Evolutionary conservation across 1,140 invertebrate genomes (phyloP).

Genomic region (Solen grandis): DNA sequence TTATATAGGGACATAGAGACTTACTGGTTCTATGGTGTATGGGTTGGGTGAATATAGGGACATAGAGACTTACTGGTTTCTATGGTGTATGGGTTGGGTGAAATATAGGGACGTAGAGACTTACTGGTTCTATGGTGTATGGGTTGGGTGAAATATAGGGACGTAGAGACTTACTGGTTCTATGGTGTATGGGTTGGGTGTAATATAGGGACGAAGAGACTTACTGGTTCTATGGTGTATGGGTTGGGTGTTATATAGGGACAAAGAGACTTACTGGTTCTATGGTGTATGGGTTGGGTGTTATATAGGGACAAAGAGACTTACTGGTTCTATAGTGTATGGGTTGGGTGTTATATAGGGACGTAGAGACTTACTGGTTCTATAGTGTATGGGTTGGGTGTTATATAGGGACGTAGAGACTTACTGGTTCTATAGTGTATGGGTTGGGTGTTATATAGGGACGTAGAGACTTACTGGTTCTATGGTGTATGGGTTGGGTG

Average conservation of each 20-base stretch:
- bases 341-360: background rate
- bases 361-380: background rate
- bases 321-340: background rate
- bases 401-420: background rate
- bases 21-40: background rate
- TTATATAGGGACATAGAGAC: background rate
- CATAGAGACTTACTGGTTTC: background rate
- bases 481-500: constrained; percentile 16
- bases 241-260: constrained; percentile 3
- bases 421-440: constrained; percentile 17
- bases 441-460: background rate
- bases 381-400: background rate
- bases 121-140: background rate
- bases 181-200: background rate
- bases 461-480: background rate
- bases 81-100: background rate
- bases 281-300: background rate
- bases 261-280: background rate
- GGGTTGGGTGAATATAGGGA: background rate
- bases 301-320: background rate
- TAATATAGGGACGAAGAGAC: background rate
- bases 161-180: background rate
- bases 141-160: background rate
- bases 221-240: background rate
- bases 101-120: background rate